Base-by-base conservation (phyloP, 2,797 vertebrate genomes). In the Orientallactaga sibirica region DNA sequence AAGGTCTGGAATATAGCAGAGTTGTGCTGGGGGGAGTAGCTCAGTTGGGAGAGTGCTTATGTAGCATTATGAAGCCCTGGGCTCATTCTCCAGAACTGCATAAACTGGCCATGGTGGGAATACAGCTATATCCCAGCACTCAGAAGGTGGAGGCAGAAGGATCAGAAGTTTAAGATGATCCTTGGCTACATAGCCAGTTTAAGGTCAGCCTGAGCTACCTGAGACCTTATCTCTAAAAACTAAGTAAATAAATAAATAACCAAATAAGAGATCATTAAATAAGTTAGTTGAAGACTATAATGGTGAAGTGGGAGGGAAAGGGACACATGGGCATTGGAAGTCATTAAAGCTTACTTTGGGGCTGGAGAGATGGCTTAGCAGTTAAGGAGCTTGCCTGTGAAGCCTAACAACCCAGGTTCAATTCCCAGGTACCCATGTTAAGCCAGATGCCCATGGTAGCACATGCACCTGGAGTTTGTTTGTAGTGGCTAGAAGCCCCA, bases 1-100 rank as follows among this genome's bases (percentile, higher is more conserved):
- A 81, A 71, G 22, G 8, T 11, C 52, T 86, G 52, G 48, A 90
- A 93, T 41, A 64, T 78, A 24, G 11, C 78, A 86, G 25, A 83
- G 4, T n/a, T 82, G 61, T 4, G 10, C 10, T 43, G 25, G 58
- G 25, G 19, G 29, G 2, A n/a, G 18, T 12, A 43, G 1, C 48
- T 41, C n/a, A 29, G 27, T 3, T 3, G 12, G 12, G 2, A n/a
- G 3, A 24, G 18, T 29, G 12, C 20, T 27, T 66, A 0, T 0
- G 11, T n/a, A 64, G 27, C 37, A n/a, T 15, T 2, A 43, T 33
- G 37, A n/a, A 16, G 37, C 2, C 0, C 33, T 64, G 19, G 10
- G 55, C 33, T 20, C 41, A 62, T 10, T 29, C 3, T 10, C 55
- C 7, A 74, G 3, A 11, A 62, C 24, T n/a, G 27, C 10, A 29